phyloP scores from a whole-genome alignment of 2,797 vertebrate genomes.

The Ceryle rudis region DNA sequence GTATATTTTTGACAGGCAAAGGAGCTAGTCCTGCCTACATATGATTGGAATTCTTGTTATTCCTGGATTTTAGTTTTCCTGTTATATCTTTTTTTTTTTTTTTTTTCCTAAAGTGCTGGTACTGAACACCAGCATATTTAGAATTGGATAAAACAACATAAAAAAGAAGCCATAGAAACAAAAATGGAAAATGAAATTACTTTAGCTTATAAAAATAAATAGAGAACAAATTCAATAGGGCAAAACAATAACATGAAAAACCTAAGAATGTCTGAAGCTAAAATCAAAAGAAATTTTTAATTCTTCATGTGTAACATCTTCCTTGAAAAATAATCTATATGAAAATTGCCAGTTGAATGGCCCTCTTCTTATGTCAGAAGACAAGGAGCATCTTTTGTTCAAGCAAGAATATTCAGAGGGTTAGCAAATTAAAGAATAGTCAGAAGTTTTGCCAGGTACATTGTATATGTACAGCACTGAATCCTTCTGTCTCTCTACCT shows the following conservation, averaged over 20 bases:
- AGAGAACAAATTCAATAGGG: neutral
- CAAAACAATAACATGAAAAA: neutral
- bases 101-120: neutral
- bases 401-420: neutral
- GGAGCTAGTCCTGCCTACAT: neutral
- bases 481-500: neutral
- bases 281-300: neutral
- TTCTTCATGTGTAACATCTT: neutral
- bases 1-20: neutral
- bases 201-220: neutral
- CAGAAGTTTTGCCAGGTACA: neutral
- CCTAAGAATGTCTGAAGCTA: neutral
- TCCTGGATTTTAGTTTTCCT: neutral
- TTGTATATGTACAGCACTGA: neutral
- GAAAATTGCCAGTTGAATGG: neutral
- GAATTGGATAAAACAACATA: neutral
- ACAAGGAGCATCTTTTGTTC: neutral
- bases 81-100: neutral
- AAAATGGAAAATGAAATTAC: neutral
- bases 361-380: neutral
- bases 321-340: neutral
- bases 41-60: neutral
- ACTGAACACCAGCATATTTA: neutral
- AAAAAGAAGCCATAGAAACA: neutral
- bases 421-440: neutral